Conservation (phyloP, 1,140 invertebrate species). For the Sitobion miscanthi region DNA sequence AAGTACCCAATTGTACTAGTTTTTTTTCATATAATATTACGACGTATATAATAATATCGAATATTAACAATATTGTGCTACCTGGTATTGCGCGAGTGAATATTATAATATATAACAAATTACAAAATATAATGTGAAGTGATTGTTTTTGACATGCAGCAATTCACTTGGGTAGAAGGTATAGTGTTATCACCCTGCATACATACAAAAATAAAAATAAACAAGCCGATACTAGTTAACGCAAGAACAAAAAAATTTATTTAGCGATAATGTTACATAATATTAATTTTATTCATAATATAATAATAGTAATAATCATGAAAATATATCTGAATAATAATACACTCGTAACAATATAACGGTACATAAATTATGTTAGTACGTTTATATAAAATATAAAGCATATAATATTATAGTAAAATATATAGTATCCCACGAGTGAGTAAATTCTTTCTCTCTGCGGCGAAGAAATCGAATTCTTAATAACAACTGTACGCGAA, state of each 20-base stretch:
- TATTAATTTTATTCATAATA: neutral
- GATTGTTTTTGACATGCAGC: neutral
- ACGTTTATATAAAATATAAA: neutral
- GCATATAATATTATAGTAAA: too few species aligned
- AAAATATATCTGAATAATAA: neutral
- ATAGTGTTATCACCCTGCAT: neutral
- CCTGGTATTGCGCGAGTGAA: neutral
- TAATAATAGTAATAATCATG: neutral
- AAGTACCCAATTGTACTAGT: neutral
- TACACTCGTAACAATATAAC: neutral
- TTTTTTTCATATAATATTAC: neutral
- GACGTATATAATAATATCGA: neutral
- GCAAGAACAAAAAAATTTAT: conserved; percentile 10
- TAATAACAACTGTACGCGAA: too few species aligned
- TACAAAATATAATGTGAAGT: neutral
- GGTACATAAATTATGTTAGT: neutral
- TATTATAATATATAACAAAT: neutral
- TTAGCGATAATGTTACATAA: neutral
- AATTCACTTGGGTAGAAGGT: neutral
- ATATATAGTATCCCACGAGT: neutral
- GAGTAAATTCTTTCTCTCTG: neutral
- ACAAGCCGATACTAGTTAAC: neutral
- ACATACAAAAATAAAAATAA: neutral
- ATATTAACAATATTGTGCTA: neutral
- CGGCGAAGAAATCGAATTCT: too few species aligned